Percentiles rank a stretch among this genome's conserved stretches.
Conservation (phyloP, 2,113 vertebrate species). For the Poecile atricapillus region DNA sequence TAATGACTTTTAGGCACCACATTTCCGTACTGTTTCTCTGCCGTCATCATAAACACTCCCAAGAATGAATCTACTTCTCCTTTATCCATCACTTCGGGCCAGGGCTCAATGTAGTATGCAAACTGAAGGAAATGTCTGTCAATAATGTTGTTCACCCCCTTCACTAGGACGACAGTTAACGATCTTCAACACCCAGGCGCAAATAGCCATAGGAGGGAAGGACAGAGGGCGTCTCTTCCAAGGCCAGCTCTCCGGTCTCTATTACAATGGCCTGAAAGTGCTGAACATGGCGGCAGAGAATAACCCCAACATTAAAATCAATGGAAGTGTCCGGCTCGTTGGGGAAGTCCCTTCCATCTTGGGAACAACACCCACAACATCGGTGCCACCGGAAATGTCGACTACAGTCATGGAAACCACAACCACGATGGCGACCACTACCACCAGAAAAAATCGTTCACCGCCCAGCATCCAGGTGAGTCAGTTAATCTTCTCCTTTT, state of each 20-base stretch:
- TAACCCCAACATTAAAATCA: slow-evolving; percentile 92
- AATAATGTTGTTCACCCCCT: slow-evolving; percentile 78
- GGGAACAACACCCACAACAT: slow-evolving; percentile 89
- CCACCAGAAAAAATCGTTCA: slow-evolving; percentile 92
- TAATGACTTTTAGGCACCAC: neutral
- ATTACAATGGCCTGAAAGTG: slow-evolving; percentile 97
- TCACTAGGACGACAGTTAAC: slow-evolving; percentile 94
- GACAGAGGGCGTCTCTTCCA: slow-evolving; percentile 95
- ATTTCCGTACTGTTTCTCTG: neutral
- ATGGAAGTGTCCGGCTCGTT: slow-evolving; percentile 93
- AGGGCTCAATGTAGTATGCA: slow-evolving; percentile 8
- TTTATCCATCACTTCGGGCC: slow-evolving; percentile 11
- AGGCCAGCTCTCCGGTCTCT: slow-evolving; percentile 96
- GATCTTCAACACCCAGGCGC: slow-evolving; percentile 99
- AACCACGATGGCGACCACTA: slow-evolving; percentile 94
- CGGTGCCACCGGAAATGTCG: slow-evolving; percentile 93
- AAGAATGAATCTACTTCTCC: slow-evolving; percentile 56
- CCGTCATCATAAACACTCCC: neutral
- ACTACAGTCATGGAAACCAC: slow-evolving; percentile 98
- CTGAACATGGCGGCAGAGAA: slow-evolving; percentile 97
- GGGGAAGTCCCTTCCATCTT: slow-evolving; percentile 89
- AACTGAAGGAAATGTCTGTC: slow-evolving; percentile 44
- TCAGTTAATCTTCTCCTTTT: neutral
- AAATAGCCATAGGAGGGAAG: slow-evolving; percentile 95
- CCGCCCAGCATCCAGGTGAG: slow-evolving; percentile 91